phyloP scores from a whole-genome alignment of 2,113 vertebrate species.

The Brachypodius melanocephalos region DNA sequence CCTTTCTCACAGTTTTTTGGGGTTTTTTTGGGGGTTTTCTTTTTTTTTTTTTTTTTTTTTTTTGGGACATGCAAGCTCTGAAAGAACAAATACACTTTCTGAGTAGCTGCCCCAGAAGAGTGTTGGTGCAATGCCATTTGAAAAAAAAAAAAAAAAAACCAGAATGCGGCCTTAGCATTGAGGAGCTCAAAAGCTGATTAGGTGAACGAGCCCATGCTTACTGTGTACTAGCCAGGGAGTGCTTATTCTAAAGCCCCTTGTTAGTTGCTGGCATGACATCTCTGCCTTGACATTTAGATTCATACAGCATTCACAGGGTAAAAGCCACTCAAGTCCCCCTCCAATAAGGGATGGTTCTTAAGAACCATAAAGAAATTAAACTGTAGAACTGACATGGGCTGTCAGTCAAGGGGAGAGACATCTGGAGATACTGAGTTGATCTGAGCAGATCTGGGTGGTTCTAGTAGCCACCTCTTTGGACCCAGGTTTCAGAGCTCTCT shows the following conservation, averaged over 20 bases:
- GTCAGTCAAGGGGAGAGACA: not conserved
- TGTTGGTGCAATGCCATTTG: not conserved
- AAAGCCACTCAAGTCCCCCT: not conserved
- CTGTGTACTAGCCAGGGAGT: not conserved
- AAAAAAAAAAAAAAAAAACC: not conserved
- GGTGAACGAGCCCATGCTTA: not conserved
- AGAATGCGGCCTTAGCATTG: not conserved
- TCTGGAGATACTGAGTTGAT: not conserved
- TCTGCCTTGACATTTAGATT: not conserved
- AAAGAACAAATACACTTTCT: not conserved
- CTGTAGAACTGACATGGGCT: rapidly evolving
- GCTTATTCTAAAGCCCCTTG: not conserved
- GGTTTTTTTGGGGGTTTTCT: too few relatives aligned
- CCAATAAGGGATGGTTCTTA: not conserved
- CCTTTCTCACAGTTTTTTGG: not conserved
- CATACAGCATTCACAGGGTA: not conserved
- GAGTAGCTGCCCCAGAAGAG: not conserved
- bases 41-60: too few relatives aligned
- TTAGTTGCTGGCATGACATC: not conserved
- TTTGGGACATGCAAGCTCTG: not conserved
- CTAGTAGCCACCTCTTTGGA: not conserved
- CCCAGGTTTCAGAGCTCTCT: not conserved
- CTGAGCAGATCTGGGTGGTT: not conserved
- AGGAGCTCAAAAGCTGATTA: not conserved
- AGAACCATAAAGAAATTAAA: not conserved